phyloP scores from a whole-genome alignment of 1,140 invertebrate genomes.

The Drosophila sp. region DNA sequence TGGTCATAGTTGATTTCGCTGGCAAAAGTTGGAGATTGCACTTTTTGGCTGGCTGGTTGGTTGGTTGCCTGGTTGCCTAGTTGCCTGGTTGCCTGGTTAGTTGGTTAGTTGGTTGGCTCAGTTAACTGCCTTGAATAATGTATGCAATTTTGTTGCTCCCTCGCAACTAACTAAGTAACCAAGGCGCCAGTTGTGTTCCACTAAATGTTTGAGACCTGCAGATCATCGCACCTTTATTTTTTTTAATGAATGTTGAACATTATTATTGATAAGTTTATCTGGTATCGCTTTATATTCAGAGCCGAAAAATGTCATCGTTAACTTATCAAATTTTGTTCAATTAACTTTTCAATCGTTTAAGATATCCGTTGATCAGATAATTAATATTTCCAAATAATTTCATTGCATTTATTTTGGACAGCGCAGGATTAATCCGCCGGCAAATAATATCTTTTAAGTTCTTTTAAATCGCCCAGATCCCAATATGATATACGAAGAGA shows the following conservation, averaged over 20 bases:
- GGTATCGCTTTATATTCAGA: not conserved
- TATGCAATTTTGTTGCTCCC: constrained; percentile 19
- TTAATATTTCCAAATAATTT: no score
- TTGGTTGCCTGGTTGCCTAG: not conserved
- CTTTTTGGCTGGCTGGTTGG: constrained; percentile 34
- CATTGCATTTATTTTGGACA: no score
- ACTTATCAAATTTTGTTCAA: no score
- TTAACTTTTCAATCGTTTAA: no score
- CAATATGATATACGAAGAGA: no score
- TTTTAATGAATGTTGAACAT: constrained; percentile 3
- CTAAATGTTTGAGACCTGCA: not conserved
- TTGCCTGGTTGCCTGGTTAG: constrained; percentile 13
- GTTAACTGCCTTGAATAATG: constrained; percentile 63
- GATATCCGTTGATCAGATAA: no score
- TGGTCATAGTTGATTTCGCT: constrained; percentile 69
- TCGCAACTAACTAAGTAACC: constrained; percentile 2
- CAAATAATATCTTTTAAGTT: no score
- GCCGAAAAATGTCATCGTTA: no score
- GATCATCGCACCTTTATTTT: not conserved
- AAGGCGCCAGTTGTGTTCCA: constrained; percentile 14
- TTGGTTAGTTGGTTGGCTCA: constrained; percentile 13
- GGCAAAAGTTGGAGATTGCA: constrained; percentile 69
- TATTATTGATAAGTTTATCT: constrained; percentile 9
- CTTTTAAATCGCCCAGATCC: no score
- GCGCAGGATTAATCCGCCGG: no score